Evolutionary conservation across 1,140 invertebrate genomes (phyloP), one percentile per base, ranked within the genome.

Genomic region (Ceratitis capitata): DNA sequence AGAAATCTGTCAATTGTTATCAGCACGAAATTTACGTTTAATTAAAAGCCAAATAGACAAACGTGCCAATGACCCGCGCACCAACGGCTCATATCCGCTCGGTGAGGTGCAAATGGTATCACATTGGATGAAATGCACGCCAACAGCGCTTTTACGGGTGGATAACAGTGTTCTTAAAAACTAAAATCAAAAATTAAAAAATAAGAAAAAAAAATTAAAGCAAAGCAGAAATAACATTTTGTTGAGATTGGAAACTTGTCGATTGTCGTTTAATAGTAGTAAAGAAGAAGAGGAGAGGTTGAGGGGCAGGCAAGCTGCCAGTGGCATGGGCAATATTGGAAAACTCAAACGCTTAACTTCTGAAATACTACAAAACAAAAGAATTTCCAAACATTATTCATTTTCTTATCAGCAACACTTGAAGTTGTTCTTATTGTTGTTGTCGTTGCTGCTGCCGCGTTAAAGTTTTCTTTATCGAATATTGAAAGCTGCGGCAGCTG

Each of bases 11-110:
- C 69, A 78, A 26, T 78, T 78, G 69, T 90, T 90, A 90, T 90
- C 89, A 87, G 85, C 90, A 86, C 88, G 84, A 85, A 90, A 90
- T 89, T 90, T 90, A 88, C 87, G 90, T 90, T 90, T 90, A 90
- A 90, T 90, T 90, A 90, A 90, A 90, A 89, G 88, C 88, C 64
- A 88, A 87, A 88, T 86, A 88, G 86, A 84, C 87, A 88, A 88
- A 86, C 87, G 83, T 86, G 89, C 89, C 89, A 90, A 88, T 90
- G 89, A 90, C 89, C 89, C 89, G 89, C 88, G 88, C 88, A 64
- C 42, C 19, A 32, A 7, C 26, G 69, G n/a, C n/a, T 5, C 49
- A n/a, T 9, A 74, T 3, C 35, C 56, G 14, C 29, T 39, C 14
- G 29, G 35, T 39, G 19, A 78, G 69, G 35, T 78, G 69, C 29